Evolutionary conservation across 2,113 vertebrate species (phyloP).

Genomic region (Pelecanoides urinatrix): DNA sequence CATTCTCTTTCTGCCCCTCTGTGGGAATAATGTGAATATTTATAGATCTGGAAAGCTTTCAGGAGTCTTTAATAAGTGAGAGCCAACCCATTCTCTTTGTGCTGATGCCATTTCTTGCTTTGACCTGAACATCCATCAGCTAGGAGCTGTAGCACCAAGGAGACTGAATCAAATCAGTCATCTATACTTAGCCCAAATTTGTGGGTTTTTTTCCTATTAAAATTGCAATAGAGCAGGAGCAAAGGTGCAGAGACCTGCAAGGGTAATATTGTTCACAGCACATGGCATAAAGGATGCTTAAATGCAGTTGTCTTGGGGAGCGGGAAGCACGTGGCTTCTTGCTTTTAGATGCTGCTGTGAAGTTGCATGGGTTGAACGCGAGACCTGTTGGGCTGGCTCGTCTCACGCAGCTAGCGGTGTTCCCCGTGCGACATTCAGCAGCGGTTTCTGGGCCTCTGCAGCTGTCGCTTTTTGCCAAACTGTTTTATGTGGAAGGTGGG

Average conservation of each 20-base stretch:
- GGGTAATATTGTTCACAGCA: neutral
- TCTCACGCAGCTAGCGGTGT: neutral
- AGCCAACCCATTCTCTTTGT: neutral
- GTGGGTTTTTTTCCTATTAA: neutral
- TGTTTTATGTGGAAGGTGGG: neutral
- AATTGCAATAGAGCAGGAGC: neutral
- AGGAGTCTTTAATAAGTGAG: slow-evolving; percentile 18
- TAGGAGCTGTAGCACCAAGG: neutral
- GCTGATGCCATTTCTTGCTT: slow-evolving; percentile 23
- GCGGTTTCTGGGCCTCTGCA: neutral
- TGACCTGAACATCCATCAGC: slow-evolving; percentile 31
- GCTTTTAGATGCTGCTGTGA: neutral
- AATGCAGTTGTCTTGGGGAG: neutral
- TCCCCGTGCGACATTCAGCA: neutral
- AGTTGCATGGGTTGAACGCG: neutral
- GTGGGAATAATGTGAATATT: slow-evolving; percentile 50
- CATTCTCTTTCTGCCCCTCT: slow-evolving; percentile 28
- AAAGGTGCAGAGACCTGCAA: neutral
- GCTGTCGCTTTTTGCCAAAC: neutral
- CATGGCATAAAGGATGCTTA: neutral
- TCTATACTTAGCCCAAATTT: neutral
- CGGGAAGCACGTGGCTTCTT: neutral
- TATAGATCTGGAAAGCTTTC: slow-evolving; percentile 47
- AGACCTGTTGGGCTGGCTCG: neutral
- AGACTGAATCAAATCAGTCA: neutral